phyloP scores from a whole-genome alignment of 1,140 invertebrate genomes.

The Arion vulgaris region DNA sequence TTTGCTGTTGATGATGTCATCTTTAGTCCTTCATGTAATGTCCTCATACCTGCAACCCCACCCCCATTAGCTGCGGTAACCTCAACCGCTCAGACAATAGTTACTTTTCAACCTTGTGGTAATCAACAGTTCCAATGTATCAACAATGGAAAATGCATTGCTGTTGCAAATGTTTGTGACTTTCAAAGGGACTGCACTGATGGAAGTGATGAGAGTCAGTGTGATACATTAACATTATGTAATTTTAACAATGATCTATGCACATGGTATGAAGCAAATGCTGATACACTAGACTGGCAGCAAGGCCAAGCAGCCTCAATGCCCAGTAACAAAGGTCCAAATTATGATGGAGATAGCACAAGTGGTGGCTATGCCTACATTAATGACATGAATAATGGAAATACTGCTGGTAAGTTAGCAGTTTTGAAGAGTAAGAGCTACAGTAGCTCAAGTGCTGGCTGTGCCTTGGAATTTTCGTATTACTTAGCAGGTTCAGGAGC shows the following conservation, averaged over 20 bases:
- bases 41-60: constrained; percentile 28
- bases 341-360: constrained; percentile 22
- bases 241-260: constrained; percentile 42
- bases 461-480: constrained; percentile 77
- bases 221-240: constrained; percentile 43
- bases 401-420: constrained; percentile 44
- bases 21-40: constrained; percentile 59
- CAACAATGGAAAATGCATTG: constrained; percentile 54
- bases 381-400: constrained; percentile 32
- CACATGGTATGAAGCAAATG: constrained; percentile 37
- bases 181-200: constrained; percentile 78
- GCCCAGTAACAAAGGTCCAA: constrained; percentile 20
- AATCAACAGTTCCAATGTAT: constrained; percentile 58
- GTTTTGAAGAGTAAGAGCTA: constrained; percentile 9
- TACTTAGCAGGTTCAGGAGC: constrained; percentile 80
- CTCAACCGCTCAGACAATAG: constrained; percentile 37
- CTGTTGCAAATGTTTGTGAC: constrained; percentile 75
- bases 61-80: constrained; percentile 7
- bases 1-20: constrained; percentile 83
- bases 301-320: neutral
- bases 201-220: constrained; percentile 60
- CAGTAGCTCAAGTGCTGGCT: constrained; percentile 50
- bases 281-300: constrained; percentile 41
- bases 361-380: constrained; percentile 37
- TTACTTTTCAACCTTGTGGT: constrained; percentile 44